Percentiles rank a stretch among this genome's conserved stretches.
Evolutionary conservation across 2,113 vertebrate genomes (phyloP).

Genomic region (Phyllostomus discolor): DNA sequence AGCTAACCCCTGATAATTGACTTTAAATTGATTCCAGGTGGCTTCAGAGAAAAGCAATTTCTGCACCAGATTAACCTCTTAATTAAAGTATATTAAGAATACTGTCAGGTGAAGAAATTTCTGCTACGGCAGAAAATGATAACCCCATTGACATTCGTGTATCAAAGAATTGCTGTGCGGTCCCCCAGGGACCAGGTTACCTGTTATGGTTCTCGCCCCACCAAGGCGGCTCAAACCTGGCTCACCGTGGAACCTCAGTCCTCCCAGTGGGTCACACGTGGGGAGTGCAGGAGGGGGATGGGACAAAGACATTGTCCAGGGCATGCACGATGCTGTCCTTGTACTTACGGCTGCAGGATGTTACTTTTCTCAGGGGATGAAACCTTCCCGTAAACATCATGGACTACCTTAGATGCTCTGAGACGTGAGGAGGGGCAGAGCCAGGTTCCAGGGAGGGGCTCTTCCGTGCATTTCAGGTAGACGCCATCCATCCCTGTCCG

Average conservation of each 20-base stretch:
- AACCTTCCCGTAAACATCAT: background rate
- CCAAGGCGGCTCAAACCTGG: slow-evolving; percentile 49
- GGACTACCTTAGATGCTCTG: background rate
- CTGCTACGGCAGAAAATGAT: slow-evolving; percentile 81
- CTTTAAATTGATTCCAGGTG: slow-evolving; percentile 89
- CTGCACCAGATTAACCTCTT: slow-evolving; percentile 87
- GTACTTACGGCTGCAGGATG: background rate
- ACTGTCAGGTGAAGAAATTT: slow-evolving; percentile 84
- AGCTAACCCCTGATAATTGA: slow-evolving; percentile 85
- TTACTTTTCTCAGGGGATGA: background rate
- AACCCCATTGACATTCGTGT: slow-evolving; percentile 81
- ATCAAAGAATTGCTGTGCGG: slow-evolving; percentile 73
- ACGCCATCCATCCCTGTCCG: background rate
- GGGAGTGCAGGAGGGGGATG: background rate
- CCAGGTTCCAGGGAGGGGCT: background rate
- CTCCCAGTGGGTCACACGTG: background rate
- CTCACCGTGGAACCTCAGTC: background rate
- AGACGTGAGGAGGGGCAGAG: background rate
- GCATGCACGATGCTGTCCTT: background rate
- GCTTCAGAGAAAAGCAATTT: slow-evolving; percentile 88
- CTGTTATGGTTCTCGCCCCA: slow-evolving; percentile 64
- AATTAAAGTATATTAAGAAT: slow-evolving; percentile 86
- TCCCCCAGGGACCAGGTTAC: slow-evolving; percentile 73
- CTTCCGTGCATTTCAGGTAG: background rate
- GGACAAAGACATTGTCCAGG: background rate